Conservation (phyloP, 1,140 invertebrate genomes). For the Ostrea edulis region DNA sequence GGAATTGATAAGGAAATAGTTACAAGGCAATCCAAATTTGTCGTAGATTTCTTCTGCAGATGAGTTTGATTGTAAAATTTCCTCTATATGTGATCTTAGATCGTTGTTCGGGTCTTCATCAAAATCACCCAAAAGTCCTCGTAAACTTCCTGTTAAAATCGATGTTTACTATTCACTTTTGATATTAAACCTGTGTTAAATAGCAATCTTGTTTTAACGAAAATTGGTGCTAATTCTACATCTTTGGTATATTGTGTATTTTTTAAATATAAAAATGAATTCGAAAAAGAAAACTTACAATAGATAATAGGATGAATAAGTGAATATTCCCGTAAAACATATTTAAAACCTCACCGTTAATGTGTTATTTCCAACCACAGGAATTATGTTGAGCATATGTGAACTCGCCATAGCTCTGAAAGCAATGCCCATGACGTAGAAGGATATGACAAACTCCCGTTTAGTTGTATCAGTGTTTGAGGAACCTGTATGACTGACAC, state of each 20-base stretch:
- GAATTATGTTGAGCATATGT: neutral
- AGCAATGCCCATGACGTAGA: neutral
- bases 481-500: neutral
- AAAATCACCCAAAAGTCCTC: conserved; percentile 52
- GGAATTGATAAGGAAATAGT: neutral
- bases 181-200: too few species aligned
- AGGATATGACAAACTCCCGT: neutral
- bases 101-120: conserved; percentile 53
- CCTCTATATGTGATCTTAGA: neutral
- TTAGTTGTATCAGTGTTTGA: neutral
- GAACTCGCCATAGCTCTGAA: conserved; percentile 23
- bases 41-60: conserved; percentile 45
- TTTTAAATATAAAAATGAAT: neutral
- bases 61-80: conserved; percentile 41
- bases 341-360: too few species aligned
- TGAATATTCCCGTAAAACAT: too few species aligned
- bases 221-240: too few species aligned
- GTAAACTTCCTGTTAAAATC: conserved; percentile 46
- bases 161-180: too few species aligned
- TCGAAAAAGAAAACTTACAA: neutral
- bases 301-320: too few species aligned
- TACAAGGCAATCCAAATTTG: conserved; percentile 53
- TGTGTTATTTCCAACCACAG: neutral
- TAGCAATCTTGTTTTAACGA: too few species aligned
- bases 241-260: too few species aligned